Conservation (phyloP, 2,113 vertebrate species). For the Telmatochromis brichardi region DNA sequence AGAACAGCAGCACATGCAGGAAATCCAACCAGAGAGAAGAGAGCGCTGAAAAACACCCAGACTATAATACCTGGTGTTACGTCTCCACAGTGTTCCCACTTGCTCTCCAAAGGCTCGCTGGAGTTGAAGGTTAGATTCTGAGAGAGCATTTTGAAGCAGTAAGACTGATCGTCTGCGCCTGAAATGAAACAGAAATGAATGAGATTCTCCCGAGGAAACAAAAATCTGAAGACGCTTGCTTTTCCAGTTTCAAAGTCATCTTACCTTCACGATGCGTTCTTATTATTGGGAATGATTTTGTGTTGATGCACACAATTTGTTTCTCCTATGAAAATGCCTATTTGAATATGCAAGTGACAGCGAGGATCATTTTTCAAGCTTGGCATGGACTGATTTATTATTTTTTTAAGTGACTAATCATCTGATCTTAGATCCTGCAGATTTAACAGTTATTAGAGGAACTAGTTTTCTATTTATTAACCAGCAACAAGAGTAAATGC, state of each 20-base stretch:
- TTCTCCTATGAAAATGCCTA: not conserved
- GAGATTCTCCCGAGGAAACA: not conserved
- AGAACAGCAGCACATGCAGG: slow-evolving; percentile 20
- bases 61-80: not conserved
- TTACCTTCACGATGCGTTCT: not conserved
- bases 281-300: not conserved
- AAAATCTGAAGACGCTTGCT: not conserved
- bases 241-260: not conserved
- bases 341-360: slow-evolving; percentile 28
- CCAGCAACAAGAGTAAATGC: not conserved
- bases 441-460: not conserved
- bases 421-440: not conserved
- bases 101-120: not conserved
- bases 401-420: not conserved
- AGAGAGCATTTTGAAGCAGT: not conserved
- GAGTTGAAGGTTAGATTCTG: not conserved
- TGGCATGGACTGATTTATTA: not conserved
- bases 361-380: not conserved
- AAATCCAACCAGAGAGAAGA: slow-evolving; percentile 12
- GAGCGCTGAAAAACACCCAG: not conserved
- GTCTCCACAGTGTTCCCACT: not conserved
- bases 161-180: not conserved
- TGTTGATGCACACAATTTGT: not conserved
- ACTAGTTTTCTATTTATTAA: not conserved
- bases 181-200: not conserved